These are phyloP conservation scores for Caerostris extrusa DNA, from an alignment of 1,140 invertebrate species.

Conservation along the genomic window DNA sequence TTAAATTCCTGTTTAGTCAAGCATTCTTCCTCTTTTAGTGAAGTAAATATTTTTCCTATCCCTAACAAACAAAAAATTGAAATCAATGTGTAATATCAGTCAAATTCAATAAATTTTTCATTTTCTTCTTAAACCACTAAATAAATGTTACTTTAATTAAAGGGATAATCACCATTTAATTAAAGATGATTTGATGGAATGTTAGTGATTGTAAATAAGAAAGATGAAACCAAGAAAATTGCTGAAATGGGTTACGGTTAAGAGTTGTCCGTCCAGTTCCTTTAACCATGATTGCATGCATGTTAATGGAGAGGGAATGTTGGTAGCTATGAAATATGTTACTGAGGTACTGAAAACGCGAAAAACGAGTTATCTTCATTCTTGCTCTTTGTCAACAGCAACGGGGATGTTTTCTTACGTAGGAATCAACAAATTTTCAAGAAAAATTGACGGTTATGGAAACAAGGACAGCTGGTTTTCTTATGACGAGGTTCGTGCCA, in stretches of 20 bases:
- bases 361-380: conserved; percentile 63
- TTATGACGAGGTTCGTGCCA: background rate
- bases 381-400: conserved; percentile 17
- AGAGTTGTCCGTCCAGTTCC: conserved; percentile 3
- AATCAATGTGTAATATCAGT: too few relatives aligned
- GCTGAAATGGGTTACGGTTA: conserved; percentile 27
- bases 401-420: background rate
- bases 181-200: background rate
- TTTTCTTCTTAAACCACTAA: too few relatives aligned
- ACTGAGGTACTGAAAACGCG: conserved; percentile 25
- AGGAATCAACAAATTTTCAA: background rate
- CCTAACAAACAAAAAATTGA: too few relatives aligned
- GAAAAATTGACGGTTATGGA: conserved; percentile 21
- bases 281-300: background rate
- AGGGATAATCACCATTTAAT: too few relatives aligned
- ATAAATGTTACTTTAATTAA: too few relatives aligned
- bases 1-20: too few relatives aligned
- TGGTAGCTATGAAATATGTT: background rate
- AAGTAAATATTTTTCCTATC: too few relatives aligned
- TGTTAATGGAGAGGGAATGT: background rate
- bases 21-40: too few relatives aligned
- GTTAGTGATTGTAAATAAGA: background rate
- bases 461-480: background rate
- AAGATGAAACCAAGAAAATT: background rate
- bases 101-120: too few relatives aligned